phyloP scores from a whole-genome alignment of 2,888 invertebrate genomes.

The Campoplex capitator region DNA sequence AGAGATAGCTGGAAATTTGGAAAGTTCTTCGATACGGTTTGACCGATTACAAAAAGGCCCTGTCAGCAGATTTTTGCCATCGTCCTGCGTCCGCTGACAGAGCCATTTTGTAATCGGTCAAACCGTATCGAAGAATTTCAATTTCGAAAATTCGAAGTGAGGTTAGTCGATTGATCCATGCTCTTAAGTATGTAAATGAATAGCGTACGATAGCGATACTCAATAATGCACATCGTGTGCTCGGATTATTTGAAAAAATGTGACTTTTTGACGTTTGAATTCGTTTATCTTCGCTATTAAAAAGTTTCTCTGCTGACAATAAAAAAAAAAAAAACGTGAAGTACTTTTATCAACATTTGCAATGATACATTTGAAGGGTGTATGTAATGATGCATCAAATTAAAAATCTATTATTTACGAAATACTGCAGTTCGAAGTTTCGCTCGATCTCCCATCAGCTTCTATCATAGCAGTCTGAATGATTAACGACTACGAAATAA shows the following conservation, averaged over 20 bases:
- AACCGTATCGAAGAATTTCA: too few relatives aligned
- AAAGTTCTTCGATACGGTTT: too few relatives aligned
- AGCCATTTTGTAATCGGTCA: too few relatives aligned
- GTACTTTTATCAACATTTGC: not conserved
- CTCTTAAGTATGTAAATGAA: too few relatives aligned
- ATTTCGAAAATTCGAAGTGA: too few relatives aligned
- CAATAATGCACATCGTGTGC: not conserved
- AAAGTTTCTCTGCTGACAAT: not conserved
- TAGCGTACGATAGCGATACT: too few relatives aligned
- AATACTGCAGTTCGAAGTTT: not conserved
- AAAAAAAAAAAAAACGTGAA: not conserved
- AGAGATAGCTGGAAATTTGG: too few relatives aligned
- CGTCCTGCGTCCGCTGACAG: too few relatives aligned
- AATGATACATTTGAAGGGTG: not conserved
- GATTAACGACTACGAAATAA: not conserved
- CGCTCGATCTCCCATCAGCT: too few relatives aligned
- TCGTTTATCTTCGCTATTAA: not conserved
- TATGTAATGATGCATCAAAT: not conserved
- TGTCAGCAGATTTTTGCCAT: too few relatives aligned
- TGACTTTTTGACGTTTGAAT: not conserved
- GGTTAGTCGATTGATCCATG: too few relatives aligned
- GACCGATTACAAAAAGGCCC: too few relatives aligned
- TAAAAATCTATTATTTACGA: not conserved
- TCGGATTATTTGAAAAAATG: not conserved
- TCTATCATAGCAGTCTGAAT: not conserved